Percentiles rank a stretch among this genome's conserved stretches.
Evolutionary conservation across 1,140 invertebrate genomes (phyloP).

Genomic region (Halictus rubicundus): DNA sequence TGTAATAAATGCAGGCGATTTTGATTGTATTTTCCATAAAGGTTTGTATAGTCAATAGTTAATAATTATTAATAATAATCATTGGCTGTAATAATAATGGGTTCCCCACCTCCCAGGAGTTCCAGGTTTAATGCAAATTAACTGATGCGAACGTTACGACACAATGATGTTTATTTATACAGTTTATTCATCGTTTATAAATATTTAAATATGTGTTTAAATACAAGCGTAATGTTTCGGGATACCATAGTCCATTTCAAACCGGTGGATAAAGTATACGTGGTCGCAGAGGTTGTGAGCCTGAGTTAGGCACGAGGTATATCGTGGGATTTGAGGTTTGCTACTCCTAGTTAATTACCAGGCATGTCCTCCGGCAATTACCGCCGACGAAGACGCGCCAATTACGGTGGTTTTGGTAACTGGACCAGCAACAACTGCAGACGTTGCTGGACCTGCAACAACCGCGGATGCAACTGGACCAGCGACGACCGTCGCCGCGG

Average conservation of each 20-base stretch:
- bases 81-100: too few species aligned
- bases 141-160: not conserved
- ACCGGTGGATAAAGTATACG: not conserved
- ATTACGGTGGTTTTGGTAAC: constrained; percentile 15
- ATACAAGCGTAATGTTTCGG: not conserved
- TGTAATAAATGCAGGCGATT: too few species aligned
- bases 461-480: constrained; percentile 2
- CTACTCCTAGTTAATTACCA: not conserved
- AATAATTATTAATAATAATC: too few species aligned
- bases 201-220: not conserved
- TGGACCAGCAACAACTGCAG: constrained; percentile 23
- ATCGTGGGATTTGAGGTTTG: not conserved
- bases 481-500: constrained; percentile 5
- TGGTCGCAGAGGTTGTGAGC: not conserved
- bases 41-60: too few species aligned
- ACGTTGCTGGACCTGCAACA: constrained; percentile 14
- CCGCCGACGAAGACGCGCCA: constrained; percentile 13
- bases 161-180: constrained; percentile 7
- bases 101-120: too few species aligned
- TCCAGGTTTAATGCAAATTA: not conserved
- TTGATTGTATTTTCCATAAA: too few species aligned
- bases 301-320: constrained; percentile 1
- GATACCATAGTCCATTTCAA: not conserved
- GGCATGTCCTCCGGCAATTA: not conserved
- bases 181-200: too few species aligned